Conservation (phyloP, 2,888 invertebrate genomes). For the Limnephilus lunatus region DNA sequence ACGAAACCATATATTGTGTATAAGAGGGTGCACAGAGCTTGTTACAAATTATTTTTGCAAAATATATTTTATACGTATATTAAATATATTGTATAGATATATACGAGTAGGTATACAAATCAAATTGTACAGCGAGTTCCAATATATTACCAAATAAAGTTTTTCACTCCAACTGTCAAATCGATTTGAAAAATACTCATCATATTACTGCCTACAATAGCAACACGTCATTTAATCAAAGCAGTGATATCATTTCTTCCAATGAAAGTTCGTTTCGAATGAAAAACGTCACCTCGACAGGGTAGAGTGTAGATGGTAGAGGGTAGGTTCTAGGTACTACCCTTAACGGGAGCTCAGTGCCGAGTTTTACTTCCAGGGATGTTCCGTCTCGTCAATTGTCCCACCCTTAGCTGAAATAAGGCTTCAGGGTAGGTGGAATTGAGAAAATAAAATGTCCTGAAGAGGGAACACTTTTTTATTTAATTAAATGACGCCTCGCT, state of each 20-base stretch:
- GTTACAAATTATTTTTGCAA: no score
- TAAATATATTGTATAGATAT: no score
- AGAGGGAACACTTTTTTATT: constrained; percentile 36
- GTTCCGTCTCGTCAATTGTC: constrained; percentile 16
- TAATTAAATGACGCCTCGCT: constrained; percentile 42
- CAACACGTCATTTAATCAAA: neutral
- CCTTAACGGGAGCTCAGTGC: neutral
- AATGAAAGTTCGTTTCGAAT: neutral
- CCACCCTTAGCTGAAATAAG: neutral
- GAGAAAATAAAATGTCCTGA: constrained; percentile 29
- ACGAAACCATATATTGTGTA: no score
- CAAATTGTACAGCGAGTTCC: no score
- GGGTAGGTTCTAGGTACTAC: neutral
- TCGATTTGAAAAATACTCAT: neutral
- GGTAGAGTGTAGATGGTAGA: neutral
- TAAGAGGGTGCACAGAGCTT: no score
- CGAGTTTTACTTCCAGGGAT: neutral
- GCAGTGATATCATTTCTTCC: neutral
- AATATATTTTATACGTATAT: no score
- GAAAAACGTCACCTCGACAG: neutral
- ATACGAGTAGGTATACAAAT: no score
- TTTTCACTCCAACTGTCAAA: neutral
- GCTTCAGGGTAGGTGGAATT: neutral
- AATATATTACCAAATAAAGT: no score
- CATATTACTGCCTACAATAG: neutral